Conservation (phyloP, 2,113 vertebrate genomes). For the Lanius ludovicianus region DNA sequence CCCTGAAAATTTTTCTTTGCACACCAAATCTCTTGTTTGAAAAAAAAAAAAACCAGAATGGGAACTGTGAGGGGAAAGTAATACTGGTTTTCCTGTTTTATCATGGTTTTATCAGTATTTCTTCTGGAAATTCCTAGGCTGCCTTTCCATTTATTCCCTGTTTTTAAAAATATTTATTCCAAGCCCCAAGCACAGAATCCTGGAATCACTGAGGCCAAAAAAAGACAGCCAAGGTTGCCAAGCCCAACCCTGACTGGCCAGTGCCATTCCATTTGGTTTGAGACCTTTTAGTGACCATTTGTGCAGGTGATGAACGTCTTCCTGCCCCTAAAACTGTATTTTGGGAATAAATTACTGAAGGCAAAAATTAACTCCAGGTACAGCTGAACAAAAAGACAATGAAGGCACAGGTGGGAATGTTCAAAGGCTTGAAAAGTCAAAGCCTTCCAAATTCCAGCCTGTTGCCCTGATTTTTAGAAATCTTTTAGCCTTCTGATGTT, state of each 20-base stretch:
- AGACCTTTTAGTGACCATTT: not conserved
- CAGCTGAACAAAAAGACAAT: not conserved
- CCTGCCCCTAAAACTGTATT: not conserved
- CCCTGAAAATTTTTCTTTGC: not conserved
- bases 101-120: not conserved
- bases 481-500: too few species aligned
- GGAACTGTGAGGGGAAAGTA: not conserved
- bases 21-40: not conserved
- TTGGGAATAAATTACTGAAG: not conserved
- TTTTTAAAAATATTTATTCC: not conserved
- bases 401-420: not conserved
- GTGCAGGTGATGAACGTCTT: not conserved
- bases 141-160: not conserved
- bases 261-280: not conserved
- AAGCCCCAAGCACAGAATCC: not conserved
- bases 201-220: rapidly evolving
- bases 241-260: not conserved
- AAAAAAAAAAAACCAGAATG: not conserved
- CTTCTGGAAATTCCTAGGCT: not conserved
- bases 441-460: not conserved
- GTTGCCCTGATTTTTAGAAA: too few species aligned
- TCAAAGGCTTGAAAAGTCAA: not conserved
- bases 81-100: not conserved
- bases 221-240: not conserved
- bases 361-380: not conserved